phyloP scores from a whole-genome alignment of 30 jellyfish, hydroid and myxozoan species.

The Sanderia malayensis region DNA sequence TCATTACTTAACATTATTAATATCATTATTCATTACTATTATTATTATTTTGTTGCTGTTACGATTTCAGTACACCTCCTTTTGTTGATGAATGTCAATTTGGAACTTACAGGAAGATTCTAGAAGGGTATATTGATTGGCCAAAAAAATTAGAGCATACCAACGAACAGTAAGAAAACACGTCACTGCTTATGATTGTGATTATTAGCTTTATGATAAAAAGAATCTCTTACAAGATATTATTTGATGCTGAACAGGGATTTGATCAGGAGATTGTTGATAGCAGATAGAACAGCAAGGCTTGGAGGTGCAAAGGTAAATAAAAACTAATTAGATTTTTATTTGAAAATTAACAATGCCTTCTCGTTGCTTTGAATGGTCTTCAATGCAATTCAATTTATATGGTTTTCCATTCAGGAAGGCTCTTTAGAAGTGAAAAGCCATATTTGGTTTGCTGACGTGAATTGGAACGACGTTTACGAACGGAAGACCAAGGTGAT shows the following conservation, averaged over 20 bases:
- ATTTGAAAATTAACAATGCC: no score
- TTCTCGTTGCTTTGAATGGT: no score
- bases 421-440: slow-evolving; percentile 80
- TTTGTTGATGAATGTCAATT: slow-evolving; percentile 91
- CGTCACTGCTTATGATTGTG: no score
- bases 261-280: slow-evolving; percentile 56
- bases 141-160: slow-evolving; percentile 56
- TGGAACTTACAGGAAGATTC: slow-evolving; percentile 78
- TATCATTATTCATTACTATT: no score
- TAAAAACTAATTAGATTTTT: no score
- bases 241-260: slow-evolving; percentile 70
- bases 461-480: slow-evolving; percentile 78
- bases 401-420: no score
- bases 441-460: slow-evolving; percentile 75
- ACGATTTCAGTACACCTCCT: slow-evolving; percentile 87
- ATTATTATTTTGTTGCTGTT: no score
- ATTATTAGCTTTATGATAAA: no score
- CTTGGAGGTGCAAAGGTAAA: slow-evolving; percentile 76
- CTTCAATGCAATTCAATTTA: no score
- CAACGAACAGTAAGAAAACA: slow-evolving; percentile 69
- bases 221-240: no score
- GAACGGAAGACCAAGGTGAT: slow-evolving; percentile 62
- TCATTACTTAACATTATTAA: no score
- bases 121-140: slow-evolving; percentile 79
- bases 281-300: slow-evolving; percentile 76